Evolutionary conservation across 1,140 invertebrate species (phyloP).

Genomic region (Rhagoletis pomonella): DNA sequence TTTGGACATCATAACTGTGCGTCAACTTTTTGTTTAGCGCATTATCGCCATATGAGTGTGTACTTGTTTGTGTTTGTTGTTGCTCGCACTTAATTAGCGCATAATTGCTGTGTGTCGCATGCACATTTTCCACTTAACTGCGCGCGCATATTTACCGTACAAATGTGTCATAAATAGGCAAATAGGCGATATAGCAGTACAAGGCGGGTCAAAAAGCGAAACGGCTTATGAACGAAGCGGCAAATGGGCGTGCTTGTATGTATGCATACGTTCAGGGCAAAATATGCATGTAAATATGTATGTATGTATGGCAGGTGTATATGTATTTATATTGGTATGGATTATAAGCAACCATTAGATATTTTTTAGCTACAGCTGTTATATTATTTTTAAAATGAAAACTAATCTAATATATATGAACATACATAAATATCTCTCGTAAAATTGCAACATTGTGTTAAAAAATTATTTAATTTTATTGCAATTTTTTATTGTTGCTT

Average conservation of each 20-base stretch:
- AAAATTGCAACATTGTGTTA: neutral
- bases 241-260: neutral
- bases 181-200: neutral
- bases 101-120: constrained; percentile 12
- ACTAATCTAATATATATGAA: neutral
- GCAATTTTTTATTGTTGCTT: neutral
- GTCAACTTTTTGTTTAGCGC: neutral
- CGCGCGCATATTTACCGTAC: constrained; percentile 9
- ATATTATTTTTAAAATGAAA: neutral
- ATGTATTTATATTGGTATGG: neutral
- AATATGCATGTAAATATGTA: neutral
- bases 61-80: neutral
- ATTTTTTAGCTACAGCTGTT: too few relatives aligned
- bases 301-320: neutral
- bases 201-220: neutral
- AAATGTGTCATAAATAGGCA: constrained; percentile 47
- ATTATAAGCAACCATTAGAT: too few relatives aligned
- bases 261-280: neutral
- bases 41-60: too few relatives aligned
- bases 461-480: constrained; percentile 13
- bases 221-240: neutral
- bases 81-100: constrained; percentile 36
- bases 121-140: constrained; percentile 33
- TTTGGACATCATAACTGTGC: neutral
- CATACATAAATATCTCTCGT: neutral